Evolutionary conservation across 1,140 invertebrate genomes (phyloP).

Genomic region (Pogonomyrmex californicus): DNA sequence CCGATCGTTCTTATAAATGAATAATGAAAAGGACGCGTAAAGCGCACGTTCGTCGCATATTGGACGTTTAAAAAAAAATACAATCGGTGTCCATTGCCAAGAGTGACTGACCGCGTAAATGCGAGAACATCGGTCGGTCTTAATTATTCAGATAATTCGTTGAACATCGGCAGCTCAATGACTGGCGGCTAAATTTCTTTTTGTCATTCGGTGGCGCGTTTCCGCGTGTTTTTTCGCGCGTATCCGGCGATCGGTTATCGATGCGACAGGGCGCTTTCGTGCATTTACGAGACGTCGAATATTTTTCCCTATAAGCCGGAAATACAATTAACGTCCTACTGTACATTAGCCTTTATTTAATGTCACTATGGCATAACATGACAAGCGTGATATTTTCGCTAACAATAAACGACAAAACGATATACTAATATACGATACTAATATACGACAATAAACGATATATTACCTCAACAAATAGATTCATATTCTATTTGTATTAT

Average conservation of each 20-base stretch:
- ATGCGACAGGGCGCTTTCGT: not conserved
- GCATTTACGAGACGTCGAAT: conserved; percentile 44
- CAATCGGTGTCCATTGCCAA: conserved; percentile 44
- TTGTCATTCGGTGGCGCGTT: conserved; percentile 35
- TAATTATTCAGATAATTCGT: conserved; percentile 67
- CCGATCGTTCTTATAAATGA: conserved; percentile 47
- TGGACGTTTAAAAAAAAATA: conserved; percentile 19
- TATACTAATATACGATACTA: too few species aligned
- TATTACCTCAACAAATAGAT: not conserved
- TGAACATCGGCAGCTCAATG: conserved; percentile 60
- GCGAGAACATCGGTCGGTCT: conserved; percentile 59
- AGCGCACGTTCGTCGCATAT: conserved; percentile 6
- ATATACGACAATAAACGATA: too few species aligned
- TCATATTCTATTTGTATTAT: not conserved
- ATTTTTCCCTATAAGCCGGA: conserved; percentile 56
- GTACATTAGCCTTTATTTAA: conserved; percentile 9
- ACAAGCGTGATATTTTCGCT: conserved; percentile 16
- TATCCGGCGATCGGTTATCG: conserved; percentile 18
- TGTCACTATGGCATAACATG: not conserved
- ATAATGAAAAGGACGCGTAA: conserved; percentile 59
- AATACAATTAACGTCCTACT: conserved; percentile 61
- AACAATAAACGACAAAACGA: not conserved
- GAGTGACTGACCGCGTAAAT: conserved; percentile 31
- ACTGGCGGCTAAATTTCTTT: conserved; percentile 66
- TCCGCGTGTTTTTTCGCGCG: not conserved